Evolutionary conservation across 1,140 invertebrate genomes (phyloP), one percentile per base, ranked within the genome.

Genomic region (Liolophura sinensis): DNA sequence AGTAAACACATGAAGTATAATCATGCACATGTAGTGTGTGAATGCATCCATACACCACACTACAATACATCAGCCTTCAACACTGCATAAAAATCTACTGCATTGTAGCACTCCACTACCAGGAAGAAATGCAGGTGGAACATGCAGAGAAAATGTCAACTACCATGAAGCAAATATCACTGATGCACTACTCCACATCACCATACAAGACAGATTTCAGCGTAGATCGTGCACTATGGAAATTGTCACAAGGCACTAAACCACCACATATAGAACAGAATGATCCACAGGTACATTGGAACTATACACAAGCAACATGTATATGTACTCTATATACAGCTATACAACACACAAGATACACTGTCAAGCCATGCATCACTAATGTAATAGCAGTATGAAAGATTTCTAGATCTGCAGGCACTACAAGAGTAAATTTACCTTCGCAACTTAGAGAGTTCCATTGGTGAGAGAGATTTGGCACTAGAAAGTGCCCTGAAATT

Each of bases 51-150:
- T 40, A 12, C n/a, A 54, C 7, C 12, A 54, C 51, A 54, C 3
- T 54, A 54, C n/a, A 54, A n/a, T n/a, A n/a, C n/a, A n/a, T n/a
- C 51, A 54, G 24, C n/a, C 12, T 54, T 54, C 51, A 54, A 54
- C n/a, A 54, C 31, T 40, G 31, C 31, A 40, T 40, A 5, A 40
- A 40, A 9, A 40, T 40, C 9, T 40, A 40, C 9, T 40, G 9
- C 31, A 40, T 5, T 9, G 7, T 7, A 54, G 51, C n/a, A 54
- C n/a, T 20, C 24, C n/a, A n/a, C n/a, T 24, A 54, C 3, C 51
- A 20, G 51, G n/a, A 54, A 24, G 12, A 3, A 54, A 54, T 54
- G 51, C 51, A 54, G 51, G 51, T 5, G n/a, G 12, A n/a, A 3
- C 51, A 54, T 4, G 24, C 51, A 54, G 51, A 54, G 3, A 24